phyloP scores from a whole-genome alignment of 2,888 invertebrate genomes.

The Lepidocyrtoides sp. region DNA sequence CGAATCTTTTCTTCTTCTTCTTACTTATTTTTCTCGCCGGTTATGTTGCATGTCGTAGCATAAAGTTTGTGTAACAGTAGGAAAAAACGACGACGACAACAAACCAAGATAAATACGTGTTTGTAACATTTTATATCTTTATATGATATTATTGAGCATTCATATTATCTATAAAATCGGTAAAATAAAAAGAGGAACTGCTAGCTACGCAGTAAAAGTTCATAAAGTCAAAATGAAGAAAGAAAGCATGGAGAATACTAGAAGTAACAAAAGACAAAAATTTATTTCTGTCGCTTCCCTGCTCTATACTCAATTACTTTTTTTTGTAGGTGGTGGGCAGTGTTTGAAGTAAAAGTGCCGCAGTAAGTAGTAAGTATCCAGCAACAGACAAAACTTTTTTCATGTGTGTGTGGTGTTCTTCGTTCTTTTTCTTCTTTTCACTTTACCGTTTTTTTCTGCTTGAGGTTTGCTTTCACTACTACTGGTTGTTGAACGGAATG shows the following conservation, averaged over 20 bases:
- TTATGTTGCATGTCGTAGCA: neutral
- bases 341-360: neutral
- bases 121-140: neutral
- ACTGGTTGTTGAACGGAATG: neutral
- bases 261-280: neutral
- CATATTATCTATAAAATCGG: conserved; percentile 10
- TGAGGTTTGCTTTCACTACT: too few species aligned
- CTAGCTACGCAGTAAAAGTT: neutral
- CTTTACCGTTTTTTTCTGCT: conserved; percentile 3
- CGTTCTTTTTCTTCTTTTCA: neutral
- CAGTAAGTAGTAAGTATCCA: neutral
- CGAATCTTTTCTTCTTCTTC: neutral
- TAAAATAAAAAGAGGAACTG: neutral
- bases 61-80: neutral
- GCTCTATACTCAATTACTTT: neutral
- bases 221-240: neutral
- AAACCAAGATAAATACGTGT: neutral
- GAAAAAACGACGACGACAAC: neutral
- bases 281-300: neutral
- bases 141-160: neutral
- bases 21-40: neutral
- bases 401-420: neutral
- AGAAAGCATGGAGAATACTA: neutral
- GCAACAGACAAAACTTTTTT: conserved; percentile 23
- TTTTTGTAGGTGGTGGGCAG: neutral